Conservation (phyloP, 2,113 vertebrate species). For the Laterallus jamaicensis region DNA sequence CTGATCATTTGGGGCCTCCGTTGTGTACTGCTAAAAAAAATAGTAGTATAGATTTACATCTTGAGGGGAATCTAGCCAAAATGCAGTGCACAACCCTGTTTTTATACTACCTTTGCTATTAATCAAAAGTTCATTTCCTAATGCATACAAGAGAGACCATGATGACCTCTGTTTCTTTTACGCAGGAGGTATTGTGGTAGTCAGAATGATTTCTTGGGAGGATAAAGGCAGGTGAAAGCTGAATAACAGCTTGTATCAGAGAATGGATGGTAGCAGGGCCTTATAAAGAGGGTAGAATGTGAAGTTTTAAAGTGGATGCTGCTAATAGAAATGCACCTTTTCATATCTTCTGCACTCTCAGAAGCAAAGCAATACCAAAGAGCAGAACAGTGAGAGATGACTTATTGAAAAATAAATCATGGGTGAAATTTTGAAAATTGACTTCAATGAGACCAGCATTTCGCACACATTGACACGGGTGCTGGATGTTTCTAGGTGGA, state of each 20-base stretch:
- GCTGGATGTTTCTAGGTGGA: not conserved
- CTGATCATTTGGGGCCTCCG: not conserved
- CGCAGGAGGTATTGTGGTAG: not conserved
- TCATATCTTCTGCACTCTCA: not conserved
- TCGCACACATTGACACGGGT: not conserved
- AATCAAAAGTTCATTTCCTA: not conserved
- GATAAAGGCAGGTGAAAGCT: not conserved
- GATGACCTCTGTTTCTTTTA: not conserved
- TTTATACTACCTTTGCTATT: not conserved
- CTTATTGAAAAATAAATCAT: slow-evolving; percentile 15
- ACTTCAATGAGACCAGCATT: not conserved
- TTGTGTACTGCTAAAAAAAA: not conserved
- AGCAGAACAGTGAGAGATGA: not conserved
- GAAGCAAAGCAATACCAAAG: slow-evolving; percentile 7
- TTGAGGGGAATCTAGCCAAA: not conserved
- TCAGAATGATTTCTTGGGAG: not conserved
- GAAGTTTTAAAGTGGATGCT: not conserved
- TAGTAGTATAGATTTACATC: not conserved
- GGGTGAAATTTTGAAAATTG: not conserved
- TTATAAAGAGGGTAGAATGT: not conserved
- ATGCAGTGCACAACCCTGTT: not conserved
- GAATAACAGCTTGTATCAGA: not conserved
- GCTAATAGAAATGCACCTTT: not conserved
- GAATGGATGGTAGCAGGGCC: not conserved
- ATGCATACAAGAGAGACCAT: not conserved